These are phyloP conservation scores for Liasis olivaceus DNA, from an alignment of 2,797 vertebrate genomes.

Conservation along the genomic window DNA sequence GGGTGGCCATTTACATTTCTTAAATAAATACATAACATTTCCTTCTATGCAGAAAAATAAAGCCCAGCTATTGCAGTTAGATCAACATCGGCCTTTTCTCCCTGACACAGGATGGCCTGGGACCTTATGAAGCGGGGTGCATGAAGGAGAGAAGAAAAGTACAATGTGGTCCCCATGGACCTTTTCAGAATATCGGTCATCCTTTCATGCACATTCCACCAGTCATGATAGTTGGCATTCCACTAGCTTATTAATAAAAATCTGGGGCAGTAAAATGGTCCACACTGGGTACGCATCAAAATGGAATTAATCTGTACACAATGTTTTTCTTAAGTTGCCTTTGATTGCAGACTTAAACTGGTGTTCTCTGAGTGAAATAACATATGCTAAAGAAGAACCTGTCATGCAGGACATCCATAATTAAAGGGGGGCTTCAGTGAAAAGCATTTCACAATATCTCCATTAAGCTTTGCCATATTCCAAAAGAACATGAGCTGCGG, in stretches of 20 bases:
- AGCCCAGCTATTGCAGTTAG: background rate
- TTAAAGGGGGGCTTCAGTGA: constrained; percentile 61
- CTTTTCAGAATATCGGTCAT: background rate
- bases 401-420: constrained; percentile 54
- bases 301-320: constrained; percentile 24
- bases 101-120: background rate
- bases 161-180: background rate
- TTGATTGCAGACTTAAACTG: constrained; percentile 47
- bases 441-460: constrained; percentile 58
- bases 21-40: background rate
- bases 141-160: background rate
- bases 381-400: constrained; percentile 61
- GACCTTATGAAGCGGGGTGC: background rate
- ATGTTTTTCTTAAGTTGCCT: constrained; percentile 38
- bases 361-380: constrained; percentile 60
- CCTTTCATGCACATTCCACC: background rate
- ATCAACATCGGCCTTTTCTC: background rate
- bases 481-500: constrained; percentile 57
- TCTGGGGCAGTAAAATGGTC: constrained; percentile 2
- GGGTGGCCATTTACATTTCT: background rate
- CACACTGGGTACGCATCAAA: background rate
- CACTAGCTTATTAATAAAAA: background rate
- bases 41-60: background rate
- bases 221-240: background rate
- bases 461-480: constrained; percentile 58